phyloP scores from a whole-genome alignment of 2,113 vertebrate species.

The Sylvia atricapilla region DNA sequence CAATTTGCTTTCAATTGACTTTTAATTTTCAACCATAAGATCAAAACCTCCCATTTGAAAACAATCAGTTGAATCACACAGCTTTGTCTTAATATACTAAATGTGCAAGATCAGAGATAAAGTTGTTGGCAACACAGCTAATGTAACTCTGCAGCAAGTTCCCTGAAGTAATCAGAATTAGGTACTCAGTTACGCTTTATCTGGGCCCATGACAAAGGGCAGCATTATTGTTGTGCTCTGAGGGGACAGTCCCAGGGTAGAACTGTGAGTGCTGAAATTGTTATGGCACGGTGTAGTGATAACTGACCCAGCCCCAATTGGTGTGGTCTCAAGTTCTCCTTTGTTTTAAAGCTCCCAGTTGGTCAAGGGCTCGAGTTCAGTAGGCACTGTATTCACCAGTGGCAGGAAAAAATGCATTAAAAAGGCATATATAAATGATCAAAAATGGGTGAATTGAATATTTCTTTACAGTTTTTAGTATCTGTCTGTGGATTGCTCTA shows the following conservation, averaged over 20 bases:
- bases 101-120: slow-evolving; percentile 50
- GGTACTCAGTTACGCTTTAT: neutral
- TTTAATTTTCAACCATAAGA: slow-evolving; percentile 35
- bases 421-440: neutral
- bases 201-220: neutral
- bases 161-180: neutral
- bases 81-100: slow-evolving; percentile 30
- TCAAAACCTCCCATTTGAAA: slow-evolving; percentile 45
- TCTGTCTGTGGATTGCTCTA: neutral
- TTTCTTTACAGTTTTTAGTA: neutral
- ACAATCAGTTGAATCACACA: slow-evolving; percentile 30
- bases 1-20: slow-evolving; percentile 41
- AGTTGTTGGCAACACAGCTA: slow-evolving; percentile 6
- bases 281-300: neutral
- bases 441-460: neutral
- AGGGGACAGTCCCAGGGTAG: neutral
- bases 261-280: neutral
- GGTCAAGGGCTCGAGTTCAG: accelerated
- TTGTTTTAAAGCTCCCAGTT: neutral
- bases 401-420: neutral
- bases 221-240: neutral
- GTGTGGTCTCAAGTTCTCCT: neutral
- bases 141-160: neutral
- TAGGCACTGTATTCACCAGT: neutral
- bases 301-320: neutral